Base-by-base conservation (phyloP, 2,888 invertebrate species). In the Strigamia crassipes region DNA sequence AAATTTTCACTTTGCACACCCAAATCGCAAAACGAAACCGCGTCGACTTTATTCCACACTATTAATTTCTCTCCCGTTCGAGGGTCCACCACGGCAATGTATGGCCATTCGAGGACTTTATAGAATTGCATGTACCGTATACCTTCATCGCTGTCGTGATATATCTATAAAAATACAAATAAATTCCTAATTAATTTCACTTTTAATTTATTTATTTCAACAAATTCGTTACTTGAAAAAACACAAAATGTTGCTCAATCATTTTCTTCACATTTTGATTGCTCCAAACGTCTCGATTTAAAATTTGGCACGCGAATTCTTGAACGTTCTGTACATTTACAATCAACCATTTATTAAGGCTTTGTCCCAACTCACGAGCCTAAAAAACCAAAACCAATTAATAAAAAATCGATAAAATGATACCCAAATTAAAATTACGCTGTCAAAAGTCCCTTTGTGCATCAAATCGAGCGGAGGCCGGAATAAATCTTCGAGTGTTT, bases 211-310 rank as follows among this genome's bases (percentile, higher is more conserved):
- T 51, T 6, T 9, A 4, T n/a, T 6, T n/a, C 10, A 51, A 51
- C 3, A 4, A 51, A 51, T 34, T n/a, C 10, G 78, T 84, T 85
- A 92, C 92, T 90, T 93, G 93, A 92, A 92, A 93, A 85, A 93
- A 89, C 18, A 93, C 87, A 86, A 93, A 93, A 86, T 92, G 90
- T 82, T 91, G 90, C 78, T 90, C 89, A 27, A 93, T 88, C 82
- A 93, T 87, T 82, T 90, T 89, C 83, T 91, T 90, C 8, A 93
- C 90, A 82, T 90, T 89, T 73, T 87, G 86, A 84, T 91, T 90
- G 15, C 92, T 90, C 93, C 93, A 93, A 0, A 93, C 90, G 86
- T 93, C 93, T 77, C 93, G 89, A 87, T 93, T 93, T 78, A 93
- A 88, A 12, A 91, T 90, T 87, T 93, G 93, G 84, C 93, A 93